A percentile compares a stretch with the other conserved stretches of the same genome.
phyloP scores from a whole-genome alignment of 2,113 vertebrate species.

The Hemibagrus wyckioides region DNA sequence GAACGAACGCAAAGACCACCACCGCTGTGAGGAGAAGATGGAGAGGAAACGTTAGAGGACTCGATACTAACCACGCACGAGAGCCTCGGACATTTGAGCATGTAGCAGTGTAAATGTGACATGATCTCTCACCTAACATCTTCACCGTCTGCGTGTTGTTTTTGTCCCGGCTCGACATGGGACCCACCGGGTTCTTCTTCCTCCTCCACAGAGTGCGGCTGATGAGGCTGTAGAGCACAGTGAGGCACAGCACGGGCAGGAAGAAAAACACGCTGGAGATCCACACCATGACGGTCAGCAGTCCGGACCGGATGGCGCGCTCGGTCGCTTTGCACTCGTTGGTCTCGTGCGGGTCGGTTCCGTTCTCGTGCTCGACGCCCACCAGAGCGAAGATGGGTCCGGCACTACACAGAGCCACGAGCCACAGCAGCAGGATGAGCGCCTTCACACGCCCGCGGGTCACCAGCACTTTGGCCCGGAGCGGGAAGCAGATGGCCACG shows the following conservation, averaged over 20 bases:
- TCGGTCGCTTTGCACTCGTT: conserved; percentile 91
- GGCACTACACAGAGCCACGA: conserved; percentile 83
- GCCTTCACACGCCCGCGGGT: conserved; percentile 89
- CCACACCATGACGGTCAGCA: conserved; percentile 95
- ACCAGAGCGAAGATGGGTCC: conserved; percentile 93
- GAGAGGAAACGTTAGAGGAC: conserved; percentile 70
- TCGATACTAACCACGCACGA: background rate
- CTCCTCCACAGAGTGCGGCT: conserved; percentile 90
- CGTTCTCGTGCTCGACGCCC: conserved; percentile 87
- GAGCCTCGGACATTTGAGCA: background rate
- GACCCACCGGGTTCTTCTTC: conserved; percentile 77
- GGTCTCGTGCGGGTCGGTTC: conserved; percentile 77
- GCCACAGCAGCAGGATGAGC: conserved; percentile 89
- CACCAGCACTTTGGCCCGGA: conserved; percentile 90
- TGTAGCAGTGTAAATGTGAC: background rate
- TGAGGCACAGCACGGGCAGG: conserved; percentile 93
- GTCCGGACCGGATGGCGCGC: conserved; percentile 88
- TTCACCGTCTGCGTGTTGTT: conserved; percentile 94
- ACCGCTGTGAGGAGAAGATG: conserved; percentile 89
- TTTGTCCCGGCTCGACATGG: conserved; percentile 82
- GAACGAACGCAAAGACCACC: conserved; percentile 94
- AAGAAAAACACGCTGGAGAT: conserved; percentile 93
- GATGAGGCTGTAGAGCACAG: conserved; percentile 93
- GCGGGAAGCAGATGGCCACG: conserved; percentile 92
- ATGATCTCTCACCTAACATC: conserved; percentile 86